Evolutionary conservation across 2,888 invertebrate species (phyloP).

Genomic region (Rhaphigaster nebulosa): DNA sequence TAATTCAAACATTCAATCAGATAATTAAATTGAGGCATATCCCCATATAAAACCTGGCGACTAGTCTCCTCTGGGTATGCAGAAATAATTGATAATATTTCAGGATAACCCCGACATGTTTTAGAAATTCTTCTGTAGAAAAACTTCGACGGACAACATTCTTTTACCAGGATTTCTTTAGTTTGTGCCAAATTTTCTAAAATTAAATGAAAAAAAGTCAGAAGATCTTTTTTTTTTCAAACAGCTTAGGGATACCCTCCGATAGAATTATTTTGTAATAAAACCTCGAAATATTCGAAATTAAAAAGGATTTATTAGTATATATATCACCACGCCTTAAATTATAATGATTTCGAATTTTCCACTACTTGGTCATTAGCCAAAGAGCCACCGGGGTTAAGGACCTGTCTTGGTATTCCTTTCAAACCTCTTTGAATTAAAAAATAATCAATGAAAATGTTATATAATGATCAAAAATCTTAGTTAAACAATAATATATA

Average conservation of each 20-base stretch:
- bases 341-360: background rate
- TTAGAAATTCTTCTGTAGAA: background rate
- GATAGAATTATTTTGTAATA: background rate
- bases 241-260: background rate
- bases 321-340: background rate
- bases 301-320: slow-evolving; percentile 1
- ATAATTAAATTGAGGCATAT: background rate
- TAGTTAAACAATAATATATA: too few species aligned
- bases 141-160: background rate
- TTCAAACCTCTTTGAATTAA: background rate
- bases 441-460: background rate
- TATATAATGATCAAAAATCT: background rate
- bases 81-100: background rate
- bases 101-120: background rate
- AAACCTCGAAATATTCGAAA: background rate
- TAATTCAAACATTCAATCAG: too few species aligned
- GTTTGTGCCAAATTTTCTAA: slow-evolving; percentile 12
- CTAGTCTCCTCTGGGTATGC: background rate
- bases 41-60: background rate
- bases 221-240: background rate
- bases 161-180: background rate
- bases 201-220: background rate
- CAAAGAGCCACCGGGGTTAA: background rate
- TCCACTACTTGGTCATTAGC: background rate
- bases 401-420: background rate